Conservation (phyloP, 1,140 invertebrate species). For the Bombus pascuorum region DNA sequence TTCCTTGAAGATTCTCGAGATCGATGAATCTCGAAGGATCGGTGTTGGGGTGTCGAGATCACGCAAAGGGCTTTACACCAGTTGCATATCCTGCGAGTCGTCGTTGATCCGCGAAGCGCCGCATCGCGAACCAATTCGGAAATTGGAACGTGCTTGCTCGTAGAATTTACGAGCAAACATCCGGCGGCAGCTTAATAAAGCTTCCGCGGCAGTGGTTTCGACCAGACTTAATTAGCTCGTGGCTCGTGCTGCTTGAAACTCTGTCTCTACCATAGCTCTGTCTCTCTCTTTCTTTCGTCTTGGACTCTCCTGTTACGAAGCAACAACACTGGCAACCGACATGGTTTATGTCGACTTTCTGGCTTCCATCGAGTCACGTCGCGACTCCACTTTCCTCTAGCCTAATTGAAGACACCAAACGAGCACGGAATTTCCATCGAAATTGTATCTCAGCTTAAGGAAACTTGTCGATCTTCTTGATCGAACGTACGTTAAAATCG, state of each 20-base stretch:
- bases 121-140: constrained; percentile 57
- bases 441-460: neutral
- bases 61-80: constrained; percentile 35
- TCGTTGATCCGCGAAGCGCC: constrained; percentile 22
- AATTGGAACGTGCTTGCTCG: constrained; percentile 62
- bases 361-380: constrained; percentile 20
- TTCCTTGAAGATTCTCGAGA: neutral
- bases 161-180: constrained; percentile 61
- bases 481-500: neutral
- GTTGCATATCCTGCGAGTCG: constrained; percentile 52
- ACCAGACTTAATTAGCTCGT: constrained; percentile 66
- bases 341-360: constrained; percentile 42
- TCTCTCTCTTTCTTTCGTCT: constrained; percentile 28
- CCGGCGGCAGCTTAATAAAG: constrained; percentile 69
- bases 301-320: constrained; percentile 26
- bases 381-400: neutral
- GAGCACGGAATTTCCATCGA: neutral
- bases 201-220: constrained; percentile 58
- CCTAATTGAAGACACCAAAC: constrained; percentile 46
- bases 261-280: neutral
- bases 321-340: constrained; percentile 30
- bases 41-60: neutral
- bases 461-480: neutral
- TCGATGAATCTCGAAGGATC: neutral
- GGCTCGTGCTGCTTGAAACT: constrained; percentile 10